Percentiles rank a stretch among this genome's conserved stretches.
phyloP scores from a whole-genome alignment of 2,797 vertebrate genomes.

The Microcaecilia unicolor region DNA sequence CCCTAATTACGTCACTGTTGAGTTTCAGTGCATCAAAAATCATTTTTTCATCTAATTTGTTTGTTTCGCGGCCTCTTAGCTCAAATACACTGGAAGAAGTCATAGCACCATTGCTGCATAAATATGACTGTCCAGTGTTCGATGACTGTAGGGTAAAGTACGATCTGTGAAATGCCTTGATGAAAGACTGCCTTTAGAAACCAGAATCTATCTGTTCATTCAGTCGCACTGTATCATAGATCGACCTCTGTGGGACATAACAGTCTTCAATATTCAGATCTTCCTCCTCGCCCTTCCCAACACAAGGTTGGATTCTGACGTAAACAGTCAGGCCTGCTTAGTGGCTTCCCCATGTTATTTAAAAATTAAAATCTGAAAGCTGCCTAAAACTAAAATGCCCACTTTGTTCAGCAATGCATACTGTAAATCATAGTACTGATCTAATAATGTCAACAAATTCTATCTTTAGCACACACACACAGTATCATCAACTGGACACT shows the following conservation, averaged over 20 bases:
- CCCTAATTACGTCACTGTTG: constrained; percentile 75
- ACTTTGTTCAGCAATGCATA: constrained; percentile 14
- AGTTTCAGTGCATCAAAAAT: constrained; percentile 84
- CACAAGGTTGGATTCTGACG: constrained; percentile 90
- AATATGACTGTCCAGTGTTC: constrained; percentile 76
- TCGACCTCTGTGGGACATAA: constrained; percentile 95
- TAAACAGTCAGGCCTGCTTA: constrained; percentile 95
- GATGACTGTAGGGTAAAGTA: constrained; percentile 84
- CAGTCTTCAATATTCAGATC: constrained; percentile 97
- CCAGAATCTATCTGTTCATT: constrained; percentile 96
- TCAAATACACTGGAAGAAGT: constrained; percentile 81
- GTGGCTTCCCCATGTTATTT: constrained; percentile 87
- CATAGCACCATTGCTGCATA: constrained; percentile 80
- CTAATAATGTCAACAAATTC: constrained; percentile 11
- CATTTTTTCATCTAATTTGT: constrained; percentile 71
- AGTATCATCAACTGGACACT: too few species aligned
- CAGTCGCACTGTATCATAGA: constrained; percentile 92
- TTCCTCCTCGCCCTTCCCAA: constrained; percentile 90
- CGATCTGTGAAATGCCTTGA: constrained; percentile 84
- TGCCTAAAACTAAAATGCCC: not conserved
- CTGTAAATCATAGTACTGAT: constrained; percentile 4
- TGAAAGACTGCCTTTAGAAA: constrained; percentile 89
- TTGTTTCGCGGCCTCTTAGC: constrained; percentile 59
- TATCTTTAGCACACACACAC: constrained; percentile 17
- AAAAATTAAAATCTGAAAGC: too few species aligned